phyloP scores from a whole-genome alignment of 2,888 invertebrate genomes.

The Anarsia innoxiella region DNA sequence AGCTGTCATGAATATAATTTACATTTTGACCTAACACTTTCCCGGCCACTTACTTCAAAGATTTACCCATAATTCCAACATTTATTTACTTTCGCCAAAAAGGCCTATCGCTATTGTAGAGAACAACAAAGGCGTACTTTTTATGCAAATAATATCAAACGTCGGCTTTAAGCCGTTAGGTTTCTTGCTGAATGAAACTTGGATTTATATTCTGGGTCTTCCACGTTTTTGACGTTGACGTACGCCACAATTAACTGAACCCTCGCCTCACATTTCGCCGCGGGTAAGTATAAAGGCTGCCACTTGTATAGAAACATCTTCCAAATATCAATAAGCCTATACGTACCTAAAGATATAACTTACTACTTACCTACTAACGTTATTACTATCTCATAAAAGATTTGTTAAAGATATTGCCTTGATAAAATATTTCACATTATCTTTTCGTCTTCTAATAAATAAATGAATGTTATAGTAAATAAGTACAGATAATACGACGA shows the following conservation, averaged over 20 bases:
- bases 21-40: constrained; percentile 8
- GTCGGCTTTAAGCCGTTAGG: constrained; percentile 5
- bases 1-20: constrained; percentile 2
- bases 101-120: constrained; percentile 10
- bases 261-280: constrained; percentile 30
- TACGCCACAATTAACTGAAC: constrained; percentile 44
- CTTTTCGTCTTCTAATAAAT: too few species aligned
- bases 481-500: too few species aligned
- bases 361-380: too few species aligned
- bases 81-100: constrained; percentile 9
- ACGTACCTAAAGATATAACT: too few species aligned
- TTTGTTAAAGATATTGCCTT: too few species aligned
- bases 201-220: constrained; percentile 9
- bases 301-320: too few species aligned
- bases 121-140: constrained; percentile 15
- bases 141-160: constrained; percentile 13
- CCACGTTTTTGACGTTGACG: constrained; percentile 38
- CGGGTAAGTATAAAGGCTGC: constrained; percentile 22
- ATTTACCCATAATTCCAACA: constrained; percentile 8
- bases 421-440: too few species aligned
- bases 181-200: constrained; percentile 13
- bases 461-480: too few species aligned
- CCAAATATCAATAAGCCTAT: too few species aligned
- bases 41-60: constrained; percentile 6
- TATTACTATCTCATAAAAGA: too few species aligned